Evolutionary conservation across 1,140 invertebrate genomes (phyloP).

Genomic region (Polypedilum pembai): DNA sequence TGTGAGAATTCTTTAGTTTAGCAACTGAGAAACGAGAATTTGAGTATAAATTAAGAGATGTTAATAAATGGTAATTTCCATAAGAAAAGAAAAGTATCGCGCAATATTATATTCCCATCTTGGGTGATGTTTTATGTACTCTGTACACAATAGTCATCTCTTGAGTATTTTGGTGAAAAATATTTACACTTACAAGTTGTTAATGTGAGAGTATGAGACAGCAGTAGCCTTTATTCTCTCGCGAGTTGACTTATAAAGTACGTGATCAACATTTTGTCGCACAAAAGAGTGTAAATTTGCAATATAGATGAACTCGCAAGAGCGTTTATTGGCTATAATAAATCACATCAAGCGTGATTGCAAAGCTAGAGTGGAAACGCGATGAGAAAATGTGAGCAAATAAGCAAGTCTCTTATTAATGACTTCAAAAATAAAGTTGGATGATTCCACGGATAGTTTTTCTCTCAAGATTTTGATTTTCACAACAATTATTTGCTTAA

Average conservation of each 20-base stretch:
- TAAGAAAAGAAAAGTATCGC: neutral
- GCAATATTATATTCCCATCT: neutral
- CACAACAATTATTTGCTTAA: too few relatives aligned
- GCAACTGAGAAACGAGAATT: neutral
- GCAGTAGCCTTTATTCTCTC: neutral
- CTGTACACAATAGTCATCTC: neutral
- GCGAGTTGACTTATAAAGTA: neutral
- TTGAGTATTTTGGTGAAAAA: neutral
- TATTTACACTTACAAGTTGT: neutral
- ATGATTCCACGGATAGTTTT: too few relatives aligned
- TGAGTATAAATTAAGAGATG: neutral
- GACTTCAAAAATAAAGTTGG: neutral
- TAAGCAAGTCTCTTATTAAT: neutral
- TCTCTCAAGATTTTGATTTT: too few relatives aligned
- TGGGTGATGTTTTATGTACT: neutral
- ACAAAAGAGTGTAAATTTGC: neutral
- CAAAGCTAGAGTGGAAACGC: neutral
- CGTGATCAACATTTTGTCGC: neutral
- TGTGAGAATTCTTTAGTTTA: neutral
- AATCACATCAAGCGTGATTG: neutral
- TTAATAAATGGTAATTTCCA: conserved; percentile 3
- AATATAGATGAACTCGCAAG: neutral
- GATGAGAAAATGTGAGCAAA: neutral
- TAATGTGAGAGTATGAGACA: neutral
- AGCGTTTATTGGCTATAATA: neutral